Base-by-base conservation (phyloP, 2,888 invertebrate genomes). In the Gymnocheta viridis region DNA sequence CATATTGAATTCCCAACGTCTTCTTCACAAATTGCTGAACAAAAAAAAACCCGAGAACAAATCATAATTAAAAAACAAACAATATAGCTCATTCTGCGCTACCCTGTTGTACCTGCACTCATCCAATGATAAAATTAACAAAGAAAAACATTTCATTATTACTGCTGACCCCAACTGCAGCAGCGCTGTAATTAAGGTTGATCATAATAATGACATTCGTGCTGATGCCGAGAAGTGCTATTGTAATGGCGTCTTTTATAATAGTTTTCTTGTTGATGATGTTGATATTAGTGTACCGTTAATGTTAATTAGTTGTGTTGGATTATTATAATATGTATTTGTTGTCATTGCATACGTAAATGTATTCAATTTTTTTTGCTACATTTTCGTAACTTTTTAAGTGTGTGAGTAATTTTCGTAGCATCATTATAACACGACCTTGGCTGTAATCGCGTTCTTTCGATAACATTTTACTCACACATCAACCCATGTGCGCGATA, bases 271-370 rank as follows among this genome's bases (percentile, higher is more conserved):
- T 27, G 22, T 29, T 41, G 44, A 79, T 47, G 32, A 66, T 38
- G 66, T 60, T 49, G 44, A 60, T 69, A 22, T 49, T 17, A 60
- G 7, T 32, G 49, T 51, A 17, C 12, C 41, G 41, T 78, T 70
- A 78, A 66, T 73, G 56, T 73, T 80, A 80, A 80, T 80, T 73
- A 73, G 66, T 60, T 66, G 41, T 67, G 66, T 80, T 64, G 47
- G 19, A 27, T 66, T 72, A 19, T 51, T 80, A 22, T 41, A 47
- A 44, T 41, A 22, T 49, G n/a, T n/a, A n/a, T n/a, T n/a, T n/a
- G n/a, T 58, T 58, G 17, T 56, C 17, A 9, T 51, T 41, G 22
- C 22, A 29, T 17, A n/a, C n/a, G n/a, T n/a, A 35, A 12, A 10
- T 49, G 4, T 22, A 17, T 38, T 60, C 2, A n/a, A n/a, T 41